Base-by-base conservation (phyloP, 2,888 invertebrate species). In the Rhagonycha fulva region DNA sequence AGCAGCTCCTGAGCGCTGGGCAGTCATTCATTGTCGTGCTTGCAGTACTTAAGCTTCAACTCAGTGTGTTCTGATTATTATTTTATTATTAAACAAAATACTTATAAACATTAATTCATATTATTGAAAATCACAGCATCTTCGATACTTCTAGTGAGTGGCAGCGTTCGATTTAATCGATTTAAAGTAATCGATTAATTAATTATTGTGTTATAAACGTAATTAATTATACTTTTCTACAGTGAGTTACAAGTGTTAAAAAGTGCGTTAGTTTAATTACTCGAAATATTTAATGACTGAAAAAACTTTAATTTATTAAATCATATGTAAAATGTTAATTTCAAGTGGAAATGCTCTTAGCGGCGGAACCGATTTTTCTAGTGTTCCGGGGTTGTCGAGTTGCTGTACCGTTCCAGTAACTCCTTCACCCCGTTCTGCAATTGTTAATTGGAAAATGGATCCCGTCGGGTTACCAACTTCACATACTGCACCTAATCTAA, bases 361-460 rank as follows among this genome's bases (percentile, higher is more conserved):
- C 88, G 90, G 86, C 90, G 87, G 86, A 81, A 87, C 86, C 85
- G 88, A 88, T 79, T 88, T 87, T 84, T 85, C 87, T 79, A 87
- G 85, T 81, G 86, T 87, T 77, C 85, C 87, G 81, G 87, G 86
- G 78, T 72, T 81, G 74, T 83, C 87, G 78, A 86, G 87, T 74
- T 87, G 88, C 76, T 88, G 88, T 81, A 87, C 88, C 83, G 87
- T 87, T 88, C 90, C 87, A 88, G 91, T 88, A 88, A 90, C 90
- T 88, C 91, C 90, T 88, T 90, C 84, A 86, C 82, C 84, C 76
- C 81, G 86, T 62, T 82, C 86, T 68, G 85, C 86, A 74, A 86
- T 87, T 80, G 85, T 87, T 82, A 87, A 88, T 81, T 89, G 92
- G 92, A 92, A 92, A 89, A 90, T 92, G 92, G 92, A 92, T 90